Conservation (phyloP, 2,888 invertebrate species). For the Cheilosia vernalis region DNA sequence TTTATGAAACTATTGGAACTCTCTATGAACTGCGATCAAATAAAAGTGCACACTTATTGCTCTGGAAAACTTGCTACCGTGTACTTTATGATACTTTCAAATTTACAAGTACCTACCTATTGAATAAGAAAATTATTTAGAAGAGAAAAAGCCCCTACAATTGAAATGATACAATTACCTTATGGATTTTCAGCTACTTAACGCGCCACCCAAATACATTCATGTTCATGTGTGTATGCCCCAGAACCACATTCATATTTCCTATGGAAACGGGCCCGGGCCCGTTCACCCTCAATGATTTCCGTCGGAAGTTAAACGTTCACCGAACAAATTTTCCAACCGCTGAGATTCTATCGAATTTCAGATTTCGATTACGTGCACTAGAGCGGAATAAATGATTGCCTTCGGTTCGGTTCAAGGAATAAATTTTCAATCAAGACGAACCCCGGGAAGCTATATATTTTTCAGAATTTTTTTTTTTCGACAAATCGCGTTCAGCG, state of each 20-base stretch:
- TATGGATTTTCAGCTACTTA: constrained; percentile 34
- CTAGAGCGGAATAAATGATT: constrained; percentile 72
- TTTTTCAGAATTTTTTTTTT: constrained; percentile 39
- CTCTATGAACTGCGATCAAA: no score
- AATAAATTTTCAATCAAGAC: constrained; percentile 75
- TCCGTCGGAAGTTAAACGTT: constrained; percentile 69
- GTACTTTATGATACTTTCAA: no score
- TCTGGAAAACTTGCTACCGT: no score
- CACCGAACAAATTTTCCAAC: constrained; percentile 36
- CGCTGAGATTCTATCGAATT: constrained; percentile 72
- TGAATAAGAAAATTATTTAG: no score
- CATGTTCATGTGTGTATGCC: neutral
- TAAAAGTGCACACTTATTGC: no score
- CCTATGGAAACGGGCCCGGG: constrained; percentile 21
- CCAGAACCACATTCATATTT: constrained; percentile 21
- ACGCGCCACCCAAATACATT: constrained; percentile 26
- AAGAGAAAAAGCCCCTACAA: no score
- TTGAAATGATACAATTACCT: no score
- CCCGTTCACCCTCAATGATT: constrained; percentile 62
- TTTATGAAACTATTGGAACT: no score
- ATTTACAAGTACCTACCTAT: no score
- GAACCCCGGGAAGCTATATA: constrained; percentile 65
- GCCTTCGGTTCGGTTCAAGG: constrained; percentile 74
- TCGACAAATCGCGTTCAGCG: constrained; percentile 53
- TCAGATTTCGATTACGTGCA: constrained; percentile 74